These are phyloP conservation scores for Morelia viridis DNA, from an alignment of 2,797 vertebrate species.

Conservation along the genomic window DNA sequence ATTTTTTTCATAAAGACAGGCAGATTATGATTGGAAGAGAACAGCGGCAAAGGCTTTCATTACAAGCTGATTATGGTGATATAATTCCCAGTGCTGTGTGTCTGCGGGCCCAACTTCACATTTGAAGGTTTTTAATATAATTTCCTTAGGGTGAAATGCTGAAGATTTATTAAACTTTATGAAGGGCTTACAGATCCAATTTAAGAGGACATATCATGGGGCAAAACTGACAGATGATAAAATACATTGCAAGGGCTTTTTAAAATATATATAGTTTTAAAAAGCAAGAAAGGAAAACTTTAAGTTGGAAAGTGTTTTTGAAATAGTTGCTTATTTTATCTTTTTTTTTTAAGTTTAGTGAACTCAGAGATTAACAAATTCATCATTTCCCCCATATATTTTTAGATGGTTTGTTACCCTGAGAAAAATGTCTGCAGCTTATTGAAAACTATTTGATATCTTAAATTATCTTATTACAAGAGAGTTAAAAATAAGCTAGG, in stretches of 20 bases:
- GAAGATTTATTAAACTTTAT: slow-evolving; percentile 98
- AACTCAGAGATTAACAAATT: slow-evolving; percentile 53
- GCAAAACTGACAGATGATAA: slow-evolving; percentile 85
- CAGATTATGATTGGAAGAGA: slow-evolving; percentile 87
- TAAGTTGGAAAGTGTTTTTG: slow-evolving; percentile 70
- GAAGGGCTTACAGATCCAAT: slow-evolving; percentile 96
- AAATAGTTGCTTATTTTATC: slow-evolving; percentile 61
- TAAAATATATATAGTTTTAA: slow-evolving; percentile 47
- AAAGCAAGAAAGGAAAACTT: slow-evolving; percentile 60
- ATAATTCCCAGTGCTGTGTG: slow-evolving; percentile 94
- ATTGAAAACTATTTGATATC: slow-evolving; percentile 16
- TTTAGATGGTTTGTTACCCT: slow-evolving; percentile 39
- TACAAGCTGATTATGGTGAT: slow-evolving; percentile 99
- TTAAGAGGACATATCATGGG: slow-evolving; percentile 88
- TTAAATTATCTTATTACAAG: background rate
- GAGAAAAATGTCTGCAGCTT: slow-evolving; percentile 41
- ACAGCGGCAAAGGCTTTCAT: slow-evolving; percentile 87
- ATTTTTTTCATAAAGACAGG: slow-evolving; percentile 86
- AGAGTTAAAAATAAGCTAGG: background rate
- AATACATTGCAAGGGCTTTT: slow-evolving; percentile 78
- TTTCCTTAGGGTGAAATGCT: slow-evolving; percentile 90
- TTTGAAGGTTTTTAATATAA: slow-evolving; percentile 94
- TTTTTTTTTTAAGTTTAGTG: slow-evolving; percentile 44
- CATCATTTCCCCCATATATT: slow-evolving; percentile 41
- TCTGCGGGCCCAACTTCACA: slow-evolving; percentile 88